Conservation (phyloP, 2,888 invertebrate species). For the Drosophila barbarae region DNA sequence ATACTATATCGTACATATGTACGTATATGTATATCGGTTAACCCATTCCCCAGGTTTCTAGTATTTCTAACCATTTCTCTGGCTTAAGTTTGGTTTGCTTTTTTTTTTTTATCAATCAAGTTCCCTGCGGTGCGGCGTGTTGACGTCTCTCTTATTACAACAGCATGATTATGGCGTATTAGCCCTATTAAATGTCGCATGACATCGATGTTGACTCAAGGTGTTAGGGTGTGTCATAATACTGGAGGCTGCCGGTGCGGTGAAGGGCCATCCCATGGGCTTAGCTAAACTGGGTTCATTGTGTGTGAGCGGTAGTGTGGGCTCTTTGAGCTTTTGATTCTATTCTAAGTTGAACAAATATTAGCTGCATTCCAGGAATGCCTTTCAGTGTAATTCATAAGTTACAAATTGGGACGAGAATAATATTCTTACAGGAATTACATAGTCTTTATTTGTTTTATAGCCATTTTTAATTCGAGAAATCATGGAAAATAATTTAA, state of each 20-base stretch:
- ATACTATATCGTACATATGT: constrained; percentile 11
- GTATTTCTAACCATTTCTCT: constrained; percentile 19
- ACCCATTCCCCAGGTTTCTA: constrained; percentile 2
- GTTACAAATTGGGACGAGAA: background rate
- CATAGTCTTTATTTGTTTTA: no score
- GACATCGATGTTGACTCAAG: constrained; percentile 52
- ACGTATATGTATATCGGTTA: constrained; percentile 23
- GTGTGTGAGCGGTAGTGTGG: background rate
- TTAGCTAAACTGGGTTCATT: constrained; percentile 11
- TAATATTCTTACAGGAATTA: background rate
- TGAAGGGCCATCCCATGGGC: background rate
- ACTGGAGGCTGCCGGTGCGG: constrained; percentile 28
- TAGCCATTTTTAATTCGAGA: background rate
- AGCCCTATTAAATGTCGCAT: constrained; percentile 60
- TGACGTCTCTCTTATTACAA: constrained; percentile 72
- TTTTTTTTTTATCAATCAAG: constrained; percentile 67
- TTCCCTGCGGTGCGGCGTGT: constrained; percentile 69
- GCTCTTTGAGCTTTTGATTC: background rate
- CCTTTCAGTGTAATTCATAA: no score
- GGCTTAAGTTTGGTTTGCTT: background rate
- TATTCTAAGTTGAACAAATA: background rate
- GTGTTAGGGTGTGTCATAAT: constrained; percentile 65
- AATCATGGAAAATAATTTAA: background rate
- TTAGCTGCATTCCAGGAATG: constrained; percentile 9
- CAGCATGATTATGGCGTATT: constrained; percentile 67